Percentiles rank a stretch among this genome's conserved stretches.
Conservation (phyloP, 2,888 invertebrate genomes). For the Willowsia nigromaculata region DNA sequence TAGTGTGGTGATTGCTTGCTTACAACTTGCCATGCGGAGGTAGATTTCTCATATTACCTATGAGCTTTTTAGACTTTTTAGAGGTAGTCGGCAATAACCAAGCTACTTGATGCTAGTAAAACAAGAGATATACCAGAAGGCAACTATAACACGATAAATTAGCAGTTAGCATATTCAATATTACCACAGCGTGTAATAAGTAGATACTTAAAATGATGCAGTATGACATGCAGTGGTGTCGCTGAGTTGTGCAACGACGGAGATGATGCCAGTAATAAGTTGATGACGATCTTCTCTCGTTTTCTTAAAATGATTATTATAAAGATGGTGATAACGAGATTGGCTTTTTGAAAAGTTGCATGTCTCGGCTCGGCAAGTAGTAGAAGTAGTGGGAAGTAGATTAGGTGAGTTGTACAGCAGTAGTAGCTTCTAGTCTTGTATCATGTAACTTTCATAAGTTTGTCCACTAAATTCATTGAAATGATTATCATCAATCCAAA, state of each 20-base stretch:
- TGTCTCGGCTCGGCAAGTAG: background rate
- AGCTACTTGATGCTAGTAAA: background rate
- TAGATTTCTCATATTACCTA: too few relatives aligned
- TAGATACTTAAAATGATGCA: background rate
- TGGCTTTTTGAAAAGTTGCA: constrained; percentile 4
- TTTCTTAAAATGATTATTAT: constrained; percentile 23
- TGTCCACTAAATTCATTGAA: background rate
- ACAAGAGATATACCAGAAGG: background rate
- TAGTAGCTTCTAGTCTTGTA: background rate
- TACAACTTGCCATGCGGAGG: background rate
- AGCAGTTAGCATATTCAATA: background rate
- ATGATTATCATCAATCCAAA: constrained; percentile 14
- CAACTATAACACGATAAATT: background rate
- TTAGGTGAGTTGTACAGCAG: constrained; percentile 28
- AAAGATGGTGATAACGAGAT: constrained; percentile 46
- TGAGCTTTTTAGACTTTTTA: background rate
- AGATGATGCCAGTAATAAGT: background rate
- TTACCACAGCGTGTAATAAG: background rate
- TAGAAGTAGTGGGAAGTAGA: constrained; percentile 27
- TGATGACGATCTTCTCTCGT: constrained; percentile 36
- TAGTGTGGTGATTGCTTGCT: background rate
- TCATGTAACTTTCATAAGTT: background rate
- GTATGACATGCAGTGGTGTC: background rate
- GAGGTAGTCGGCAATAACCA: background rate
- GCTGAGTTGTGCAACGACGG: constrained; percentile 4